Percentiles rank a stretch among this genome's conserved stretches.
phyloP scores from a whole-genome alignment of 1,140 invertebrate genomes.

The Eufriesea mexicana region DNA sequence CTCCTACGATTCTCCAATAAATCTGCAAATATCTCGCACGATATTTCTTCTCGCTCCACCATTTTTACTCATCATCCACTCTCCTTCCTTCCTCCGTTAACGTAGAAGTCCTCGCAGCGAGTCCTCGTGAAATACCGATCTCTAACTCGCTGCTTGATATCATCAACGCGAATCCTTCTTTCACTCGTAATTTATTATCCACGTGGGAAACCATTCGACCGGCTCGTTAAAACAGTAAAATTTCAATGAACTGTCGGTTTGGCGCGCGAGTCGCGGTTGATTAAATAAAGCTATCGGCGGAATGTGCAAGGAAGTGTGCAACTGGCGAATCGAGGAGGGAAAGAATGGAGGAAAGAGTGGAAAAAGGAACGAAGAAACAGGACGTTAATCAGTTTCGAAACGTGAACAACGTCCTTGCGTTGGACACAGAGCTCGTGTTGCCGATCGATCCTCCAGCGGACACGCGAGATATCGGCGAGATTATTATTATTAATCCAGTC shows the following conservation, averaged over 20 bases:
- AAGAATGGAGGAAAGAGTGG: neutral
- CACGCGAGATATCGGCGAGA: constrained; percentile 2
- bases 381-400: constrained; percentile 16
- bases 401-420: neutral
- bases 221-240: neutral
- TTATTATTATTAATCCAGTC: neutral
- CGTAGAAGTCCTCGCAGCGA: neutral
- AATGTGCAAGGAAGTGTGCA: neutral
- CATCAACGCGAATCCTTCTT: neutral
- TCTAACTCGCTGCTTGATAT: neutral
- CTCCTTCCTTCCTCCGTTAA: neutral
- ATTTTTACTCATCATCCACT: neutral
- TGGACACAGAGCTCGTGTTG: neutral
- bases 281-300: no score
- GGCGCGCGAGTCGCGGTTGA: no score
- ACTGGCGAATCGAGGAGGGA: neutral
- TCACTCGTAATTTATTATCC: neutral
- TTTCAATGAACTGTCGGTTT: neutral
- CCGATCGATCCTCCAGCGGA: neutral
- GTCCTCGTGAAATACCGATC: no score
- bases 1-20: no score
- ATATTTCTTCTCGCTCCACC: no score
- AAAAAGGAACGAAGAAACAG: neutral
- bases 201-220: neutral
- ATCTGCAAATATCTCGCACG: no score